Percentiles rank a stretch among this genome's conserved stretches.
Evolutionary conservation across 2,888 invertebrate species (phyloP).

Genomic region (Hydriomena furcata): DNA sequence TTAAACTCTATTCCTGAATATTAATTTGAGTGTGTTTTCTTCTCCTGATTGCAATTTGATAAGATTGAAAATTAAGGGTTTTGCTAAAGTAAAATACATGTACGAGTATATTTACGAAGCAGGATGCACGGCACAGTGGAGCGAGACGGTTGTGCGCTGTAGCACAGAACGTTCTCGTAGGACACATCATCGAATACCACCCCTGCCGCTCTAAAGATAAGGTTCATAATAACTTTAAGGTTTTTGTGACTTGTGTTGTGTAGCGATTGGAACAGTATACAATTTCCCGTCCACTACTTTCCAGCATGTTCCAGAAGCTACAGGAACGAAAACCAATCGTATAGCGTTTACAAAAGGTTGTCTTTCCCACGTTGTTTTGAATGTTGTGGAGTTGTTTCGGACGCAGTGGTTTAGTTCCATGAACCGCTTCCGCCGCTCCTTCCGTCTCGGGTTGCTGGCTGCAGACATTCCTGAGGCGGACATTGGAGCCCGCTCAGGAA

Average conservation of each 20-base stretch:
- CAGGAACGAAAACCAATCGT: conserved; percentile 34
- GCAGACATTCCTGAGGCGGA: conserved; percentile 73
- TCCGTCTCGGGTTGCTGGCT: conserved; percentile 81
- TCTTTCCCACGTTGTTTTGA: conserved; percentile 25
- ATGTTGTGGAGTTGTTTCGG: conserved; percentile 46
- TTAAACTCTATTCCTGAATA: conserved; percentile 2
- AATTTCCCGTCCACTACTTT: conserved; percentile 27
- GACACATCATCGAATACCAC: conserved; percentile 35
- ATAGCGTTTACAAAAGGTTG: conserved; percentile 32
- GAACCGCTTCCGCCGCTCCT: conserved; percentile 82
- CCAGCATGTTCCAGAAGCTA: conserved; percentile 36
- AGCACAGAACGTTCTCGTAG: conserved; percentile 60
- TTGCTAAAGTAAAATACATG: conserved; percentile 53
- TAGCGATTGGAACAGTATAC: conserved; percentile 9
- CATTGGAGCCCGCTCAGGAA: conserved; percentile 71
- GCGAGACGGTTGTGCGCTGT: conserved; percentile 78
- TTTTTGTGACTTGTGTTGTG: conserved; percentile 13
- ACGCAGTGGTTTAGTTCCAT: conserved; percentile 55
- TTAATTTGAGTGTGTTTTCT: conserved; percentile 21
- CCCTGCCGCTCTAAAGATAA: conserved; percentile 11
- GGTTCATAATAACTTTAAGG: conserved; percentile 4
- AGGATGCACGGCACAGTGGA: conserved; percentile 80
- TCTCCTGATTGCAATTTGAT: conserved; percentile 25
- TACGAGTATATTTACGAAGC: conserved; percentile 68
- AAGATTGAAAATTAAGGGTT: conserved; percentile 37